A percentile compares a stretch with the other conserved stretches of the same genome.
Evolutionary conservation across 2,797 vertebrate genomes (phyloP).

Genomic region (Atherinosoma microstoma): DNA sequence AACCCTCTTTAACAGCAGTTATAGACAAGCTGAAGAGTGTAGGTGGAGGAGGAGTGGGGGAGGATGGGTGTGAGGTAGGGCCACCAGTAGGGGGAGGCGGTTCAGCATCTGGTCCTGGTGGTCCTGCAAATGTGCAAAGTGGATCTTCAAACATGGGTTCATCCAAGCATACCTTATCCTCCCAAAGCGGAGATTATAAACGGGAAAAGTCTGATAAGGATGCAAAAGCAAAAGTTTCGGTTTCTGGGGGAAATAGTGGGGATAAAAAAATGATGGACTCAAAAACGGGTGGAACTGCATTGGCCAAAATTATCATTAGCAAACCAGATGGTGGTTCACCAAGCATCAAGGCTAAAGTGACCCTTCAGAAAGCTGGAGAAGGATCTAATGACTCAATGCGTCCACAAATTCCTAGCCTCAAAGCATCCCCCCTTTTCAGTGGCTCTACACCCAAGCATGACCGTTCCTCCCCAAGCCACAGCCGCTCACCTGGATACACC

Average conservation of each 20-base stretch:
- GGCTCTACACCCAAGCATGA: constrained; percentile 98
- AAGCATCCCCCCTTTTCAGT: constrained; percentile 96
- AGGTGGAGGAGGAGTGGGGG: constrained; percentile 91
- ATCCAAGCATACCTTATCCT: constrained; percentile 89
- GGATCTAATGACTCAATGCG: constrained; percentile 90
- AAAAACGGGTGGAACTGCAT: constrained; percentile 89
- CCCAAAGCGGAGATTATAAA: constrained; percentile 92
- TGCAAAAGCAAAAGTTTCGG: constrained; percentile 91
- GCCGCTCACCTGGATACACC: constrained; percentile 96
- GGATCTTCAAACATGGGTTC: constrained; percentile 78
- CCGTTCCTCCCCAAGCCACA: constrained; percentile 96
- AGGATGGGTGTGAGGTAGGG: constrained; percentile 91
- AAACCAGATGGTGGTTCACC: constrained; percentile 97
- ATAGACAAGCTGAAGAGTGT: constrained; percentile 99
- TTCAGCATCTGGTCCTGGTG: constrained; percentile 74
- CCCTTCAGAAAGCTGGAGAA: constrained; percentile 93
- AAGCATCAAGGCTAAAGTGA: constrained; percentile 98
- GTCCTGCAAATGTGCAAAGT: constrained; percentile 78
- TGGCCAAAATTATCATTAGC: constrained; percentile 99
- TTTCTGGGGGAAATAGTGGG: constrained; percentile 87
- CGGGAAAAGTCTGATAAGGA: constrained; percentile 97
- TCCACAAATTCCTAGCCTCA: constrained; percentile 91
- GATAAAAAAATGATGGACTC: constrained; percentile 95
- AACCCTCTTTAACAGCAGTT: constrained; percentile 96
- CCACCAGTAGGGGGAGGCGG: constrained; percentile 79